phyloP scores from a whole-genome alignment of 2,113 vertebrate species.

The Spermophilus dauricus region DNA sequence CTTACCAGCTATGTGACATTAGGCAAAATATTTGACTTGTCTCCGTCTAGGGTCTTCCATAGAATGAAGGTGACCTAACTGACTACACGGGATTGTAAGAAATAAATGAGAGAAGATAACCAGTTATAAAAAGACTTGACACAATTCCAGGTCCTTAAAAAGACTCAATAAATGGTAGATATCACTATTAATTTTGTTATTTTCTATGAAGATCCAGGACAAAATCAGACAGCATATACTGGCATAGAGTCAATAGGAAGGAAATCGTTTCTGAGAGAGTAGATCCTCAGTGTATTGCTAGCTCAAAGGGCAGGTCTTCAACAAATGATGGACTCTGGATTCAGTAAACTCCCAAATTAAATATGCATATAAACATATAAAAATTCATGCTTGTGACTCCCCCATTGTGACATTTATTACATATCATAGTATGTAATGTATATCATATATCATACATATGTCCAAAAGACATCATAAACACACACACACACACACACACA shows the following conservation, averaged over 20 bases:
- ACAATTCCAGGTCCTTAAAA: neutral
- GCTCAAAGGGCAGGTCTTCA: neutral
- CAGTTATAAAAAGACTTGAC: neutral
- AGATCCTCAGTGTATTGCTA: neutral
- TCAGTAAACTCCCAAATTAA: neutral
- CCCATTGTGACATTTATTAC: neutral
- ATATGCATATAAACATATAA: neutral
- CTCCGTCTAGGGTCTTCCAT: neutral
- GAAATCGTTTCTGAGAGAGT: neutral
- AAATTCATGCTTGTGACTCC: neutral
- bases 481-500: neutral
- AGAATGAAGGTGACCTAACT: neutral
- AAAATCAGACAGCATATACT: neutral
- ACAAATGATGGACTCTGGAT: neutral
- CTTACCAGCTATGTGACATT: neutral
- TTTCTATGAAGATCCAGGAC: slow-evolving; percentile 37
- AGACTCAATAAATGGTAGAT: neutral
- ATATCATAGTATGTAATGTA: neutral
- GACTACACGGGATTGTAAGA: neutral
- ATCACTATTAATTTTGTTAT: neutral
- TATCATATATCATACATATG: neutral
- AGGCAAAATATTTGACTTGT: neutral
- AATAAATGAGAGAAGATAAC: neutral
- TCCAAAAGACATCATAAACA: neutral
- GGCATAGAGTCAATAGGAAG: neutral